phyloP scores from a whole-genome alignment of 2,113 vertebrate genomes.

The Megaceryle maxima region DNA sequence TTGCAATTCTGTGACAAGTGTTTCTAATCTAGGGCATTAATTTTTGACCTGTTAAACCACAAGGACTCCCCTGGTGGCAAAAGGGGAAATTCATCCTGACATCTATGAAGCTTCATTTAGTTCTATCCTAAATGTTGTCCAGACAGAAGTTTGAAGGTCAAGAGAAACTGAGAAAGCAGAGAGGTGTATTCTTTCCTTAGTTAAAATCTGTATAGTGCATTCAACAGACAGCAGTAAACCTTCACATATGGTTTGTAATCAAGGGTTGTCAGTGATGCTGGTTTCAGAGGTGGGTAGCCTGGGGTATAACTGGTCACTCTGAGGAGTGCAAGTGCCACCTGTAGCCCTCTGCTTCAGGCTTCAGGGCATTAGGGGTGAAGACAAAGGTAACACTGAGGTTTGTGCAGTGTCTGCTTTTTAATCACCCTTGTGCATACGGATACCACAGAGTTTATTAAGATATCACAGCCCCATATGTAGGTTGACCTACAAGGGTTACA shows the following conservation, averaged over 20 bases:
- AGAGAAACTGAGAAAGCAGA: background rate
- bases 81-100: background rate
- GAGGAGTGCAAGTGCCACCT: background rate
- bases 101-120: background rate
- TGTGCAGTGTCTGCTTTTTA: background rate
- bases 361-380: background rate
- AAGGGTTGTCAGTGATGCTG: background rate
- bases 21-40: background rate
- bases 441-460: background rate
- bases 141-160: background rate
- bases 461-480: background rate
- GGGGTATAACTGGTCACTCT: background rate
- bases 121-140: background rate
- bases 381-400: background rate
- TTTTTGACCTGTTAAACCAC: conserved; percentile 17
- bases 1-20: background rate
- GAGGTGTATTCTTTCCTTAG: background rate
- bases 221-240: background rate
- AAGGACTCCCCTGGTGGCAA: background rate
- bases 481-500: background rate
- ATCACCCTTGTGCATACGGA: background rate
- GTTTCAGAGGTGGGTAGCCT: background rate
- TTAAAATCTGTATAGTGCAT: background rate
- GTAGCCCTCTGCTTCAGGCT: background rate
- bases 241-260: background rate